Evolutionary conservation across 2,888 invertebrate species (phyloP).

Genomic region (Rotaria magnacalcarata): DNA sequence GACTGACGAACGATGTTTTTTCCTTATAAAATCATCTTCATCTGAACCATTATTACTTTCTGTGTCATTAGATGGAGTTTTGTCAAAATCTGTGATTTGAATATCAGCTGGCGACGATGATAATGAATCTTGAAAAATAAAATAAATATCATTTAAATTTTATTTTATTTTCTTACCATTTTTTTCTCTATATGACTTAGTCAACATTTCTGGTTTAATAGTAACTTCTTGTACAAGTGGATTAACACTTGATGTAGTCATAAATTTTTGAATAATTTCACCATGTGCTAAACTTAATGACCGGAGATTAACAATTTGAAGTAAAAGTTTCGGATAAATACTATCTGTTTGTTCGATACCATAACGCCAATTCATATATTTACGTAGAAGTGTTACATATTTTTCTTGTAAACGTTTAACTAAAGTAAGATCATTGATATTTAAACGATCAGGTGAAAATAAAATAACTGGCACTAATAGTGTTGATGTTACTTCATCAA

Average conservation of each 20-base stretch:
- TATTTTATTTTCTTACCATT: not conserved
- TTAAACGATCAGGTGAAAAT: constrained; percentile 43
- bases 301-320: constrained; percentile 36
- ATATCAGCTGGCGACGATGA: not conserved
- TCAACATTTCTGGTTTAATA: not conserved
- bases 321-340: constrained; percentile 39
- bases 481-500: constrained; percentile 39
- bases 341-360: constrained; percentile 36
- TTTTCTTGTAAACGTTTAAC: constrained; percentile 35
- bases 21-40: not conserved
- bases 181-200: not conserved
- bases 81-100: not conserved
- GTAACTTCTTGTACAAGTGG: constrained; percentile 30
- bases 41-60: constrained; percentile 11
- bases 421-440: not conserved
- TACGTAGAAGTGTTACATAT: constrained; percentile 35
- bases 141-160: not conserved
- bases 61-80: not conserved
- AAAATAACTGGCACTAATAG: constrained; percentile 40
- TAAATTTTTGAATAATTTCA: constrained; percentile 33
- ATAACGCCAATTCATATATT: constrained; percentile 45
- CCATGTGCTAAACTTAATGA: constrained; percentile 24
- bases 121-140: not conserved
- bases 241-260: constrained; percentile 7
- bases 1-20: not conserved